Conservation (phyloP, 2,113 vertebrate genomes). For the Pimephales promelas region DNA sequence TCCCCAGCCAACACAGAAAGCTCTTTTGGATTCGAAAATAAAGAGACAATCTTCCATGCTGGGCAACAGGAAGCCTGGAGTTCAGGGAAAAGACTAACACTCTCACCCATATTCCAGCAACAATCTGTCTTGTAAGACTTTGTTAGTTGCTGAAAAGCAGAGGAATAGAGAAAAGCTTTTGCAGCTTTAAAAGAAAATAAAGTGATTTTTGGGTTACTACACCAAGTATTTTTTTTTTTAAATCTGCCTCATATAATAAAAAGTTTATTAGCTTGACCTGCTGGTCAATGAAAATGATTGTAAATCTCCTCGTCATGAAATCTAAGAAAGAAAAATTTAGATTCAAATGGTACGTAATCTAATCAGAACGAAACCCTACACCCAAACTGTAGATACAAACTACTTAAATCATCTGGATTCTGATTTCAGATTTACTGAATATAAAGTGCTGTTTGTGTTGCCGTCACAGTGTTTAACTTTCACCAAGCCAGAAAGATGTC, state of each 20-base stretch:
- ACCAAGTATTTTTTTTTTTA: not conserved
- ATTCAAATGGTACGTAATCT: not conserved
- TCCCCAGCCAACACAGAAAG: not conserved
- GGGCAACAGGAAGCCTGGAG: conserved; percentile 43
- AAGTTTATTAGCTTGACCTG: not conserved
- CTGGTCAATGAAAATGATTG: not conserved
- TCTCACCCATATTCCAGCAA: conserved; percentile 60
- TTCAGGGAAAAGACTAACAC: conserved; percentile 44
- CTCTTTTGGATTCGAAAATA: conserved; percentile 51
- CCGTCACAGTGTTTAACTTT: conserved; percentile 13
- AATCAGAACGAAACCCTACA: not conserved
- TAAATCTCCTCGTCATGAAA: not conserved
- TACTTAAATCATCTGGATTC: conserved; percentile 7
- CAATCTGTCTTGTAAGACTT: conserved; percentile 39
- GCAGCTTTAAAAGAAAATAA: conserved; percentile 37
- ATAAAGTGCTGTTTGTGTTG: conserved; percentile 7
- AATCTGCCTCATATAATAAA: not conserved
- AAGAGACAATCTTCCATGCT: conserved; percentile 52
- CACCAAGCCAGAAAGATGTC: not conserved
- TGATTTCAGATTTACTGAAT: not conserved
- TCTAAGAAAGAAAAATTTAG: not conserved
- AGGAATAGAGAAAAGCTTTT: conserved; percentile 42
- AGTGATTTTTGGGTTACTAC: not conserved
- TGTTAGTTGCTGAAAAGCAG: conserved; percentile 59
- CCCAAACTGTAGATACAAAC: not conserved